Evolutionary conservation across 2,888 invertebrate genomes (phyloP).

Genomic region (Hypena proboscidalis): DNA sequence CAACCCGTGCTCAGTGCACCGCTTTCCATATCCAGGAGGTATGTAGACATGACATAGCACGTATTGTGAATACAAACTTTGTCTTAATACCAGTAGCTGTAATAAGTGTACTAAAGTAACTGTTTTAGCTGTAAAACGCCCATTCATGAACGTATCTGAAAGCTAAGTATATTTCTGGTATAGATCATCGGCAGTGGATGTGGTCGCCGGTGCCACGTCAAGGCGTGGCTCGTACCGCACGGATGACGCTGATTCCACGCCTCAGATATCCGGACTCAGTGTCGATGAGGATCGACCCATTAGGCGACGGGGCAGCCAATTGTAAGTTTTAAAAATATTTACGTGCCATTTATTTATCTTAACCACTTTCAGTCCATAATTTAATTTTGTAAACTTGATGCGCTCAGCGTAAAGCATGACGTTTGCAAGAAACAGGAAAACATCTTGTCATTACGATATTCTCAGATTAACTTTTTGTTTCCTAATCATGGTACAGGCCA

Average conservation of each 20-base stretch:
- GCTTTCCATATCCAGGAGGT: conserved; percentile 90
- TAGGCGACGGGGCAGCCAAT: conserved; percentile 92
- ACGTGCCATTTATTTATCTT: not conserved
- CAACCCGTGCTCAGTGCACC: conserved; percentile 88
- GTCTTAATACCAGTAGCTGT: too few relatives aligned
- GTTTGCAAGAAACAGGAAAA: too few relatives aligned
- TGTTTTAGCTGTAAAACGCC: not conserved
- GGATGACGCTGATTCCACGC: conserved; percentile 84
- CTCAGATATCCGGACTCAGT: conserved; percentile 84
- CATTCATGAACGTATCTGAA: not conserved
- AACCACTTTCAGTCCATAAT: too few relatives aligned
- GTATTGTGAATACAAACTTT: too few relatives aligned
- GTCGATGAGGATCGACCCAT: conserved; percentile 91
- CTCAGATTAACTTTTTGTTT: too few relatives aligned
- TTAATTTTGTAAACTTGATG: too few relatives aligned
- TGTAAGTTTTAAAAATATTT: conserved; percentile 87
- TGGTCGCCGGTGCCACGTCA: conserved; percentile 89
- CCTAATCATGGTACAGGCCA: conserved; percentile 88
- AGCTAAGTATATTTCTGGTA: not conserved
- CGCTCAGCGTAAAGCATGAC: too few relatives aligned
- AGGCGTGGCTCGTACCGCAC: conserved; percentile 86
- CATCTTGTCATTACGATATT: too few relatives aligned
- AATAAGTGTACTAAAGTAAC: too few relatives aligned
- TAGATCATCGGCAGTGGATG: conserved; percentile 93
- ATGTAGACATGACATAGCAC: too few relatives aligned